These are phyloP conservation scores for Plestiodon gilberti DNA, from an alignment of 2,113 vertebrate genomes.

Conservation along the genomic window DNA sequence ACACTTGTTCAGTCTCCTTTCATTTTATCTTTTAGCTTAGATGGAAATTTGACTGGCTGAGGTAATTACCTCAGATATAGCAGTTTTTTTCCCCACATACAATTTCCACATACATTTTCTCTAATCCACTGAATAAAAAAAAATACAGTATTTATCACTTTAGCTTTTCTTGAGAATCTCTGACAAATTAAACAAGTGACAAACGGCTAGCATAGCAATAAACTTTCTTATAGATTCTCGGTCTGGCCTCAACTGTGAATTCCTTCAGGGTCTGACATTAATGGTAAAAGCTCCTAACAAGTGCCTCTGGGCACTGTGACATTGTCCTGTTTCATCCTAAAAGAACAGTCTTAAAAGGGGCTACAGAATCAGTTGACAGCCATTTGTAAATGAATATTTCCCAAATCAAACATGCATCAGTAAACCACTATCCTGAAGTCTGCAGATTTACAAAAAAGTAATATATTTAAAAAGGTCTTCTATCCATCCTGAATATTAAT, in stretches of 20 bases:
- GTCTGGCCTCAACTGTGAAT: not conserved
- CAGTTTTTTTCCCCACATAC: not conserved
- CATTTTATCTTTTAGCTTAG: not conserved
- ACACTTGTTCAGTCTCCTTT: not conserved
- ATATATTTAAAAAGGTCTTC: not conserved
- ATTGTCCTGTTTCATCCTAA: not conserved
- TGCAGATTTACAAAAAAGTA: not conserved
- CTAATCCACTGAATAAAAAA: not conserved
- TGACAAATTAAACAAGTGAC: not conserved
- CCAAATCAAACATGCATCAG: not conserved
- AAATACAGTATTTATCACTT: not conserved
- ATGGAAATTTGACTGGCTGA: not conserved
- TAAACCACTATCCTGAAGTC: not conserved
- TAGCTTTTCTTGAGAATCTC: not conserved
- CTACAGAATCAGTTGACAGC: not conserved
- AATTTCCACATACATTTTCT: not conserved
- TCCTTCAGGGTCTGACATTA: not conserved
- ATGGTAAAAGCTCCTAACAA: not conserved
- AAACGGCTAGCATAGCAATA: not conserved
- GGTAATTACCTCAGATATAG: not conserved
- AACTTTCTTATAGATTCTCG: not conserved
- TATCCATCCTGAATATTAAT: not conserved
- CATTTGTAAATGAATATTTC: not conserved
- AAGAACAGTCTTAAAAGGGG: not conserved
- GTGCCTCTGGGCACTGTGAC: not conserved